Evolutionary conservation across 37 sponge, comb jelly and placozoan species (phyloP), one percentile per base, ranked within the genome.

Genomic region (Halichondria panicea): DNA sequence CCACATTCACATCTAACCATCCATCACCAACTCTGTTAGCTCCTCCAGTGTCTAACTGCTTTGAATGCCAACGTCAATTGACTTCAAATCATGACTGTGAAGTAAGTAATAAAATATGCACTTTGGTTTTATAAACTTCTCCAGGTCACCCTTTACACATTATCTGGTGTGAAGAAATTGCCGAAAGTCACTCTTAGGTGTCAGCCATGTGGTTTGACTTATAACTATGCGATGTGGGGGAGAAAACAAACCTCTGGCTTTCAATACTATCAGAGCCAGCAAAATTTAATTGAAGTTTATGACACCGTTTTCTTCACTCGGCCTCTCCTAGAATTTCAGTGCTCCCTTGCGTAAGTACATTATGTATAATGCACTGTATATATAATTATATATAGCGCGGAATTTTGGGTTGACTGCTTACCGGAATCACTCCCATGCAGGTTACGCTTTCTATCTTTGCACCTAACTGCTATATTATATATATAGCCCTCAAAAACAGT

Each of bases 291-390:
- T 34, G 66, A 65, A 34, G 66, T 65, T 8, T 22, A 36, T 35
- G 66, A 65, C 66, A 65, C 66, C 8, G 66, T 65, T 9, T 65
- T 39, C 42, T 65, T 35, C 22, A 11, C 28, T n/a, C 11, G 66
- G 42, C 9, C 12, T 8, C 42, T 65, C 8, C 36, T 65, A 13
- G 66, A 65, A 33, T 65, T 65, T 11, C 66, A 65, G 66, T 65
- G 66, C 40, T 65, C 66, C 9, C 66, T 65, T 65, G 66, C 66
- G 66, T 65, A 34, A 65, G 66, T 58, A 58, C 34, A 34, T n/a
- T n/a, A n/a, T n/a, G n/a, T n/a, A n/a, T n/a, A n/a, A n/a, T n/a
- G n/a, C n/a, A n/a, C n/a, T n/a, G n/a, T n/a, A n/a, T n/a, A n/a
- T n/a, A n/a, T n/a, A n/a, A n/a, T n/a, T n/a, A n/a, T n/a, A n/a